Evolutionary conservation across 2,113 vertebrate species (phyloP).

Genomic region (Neolamprologus tretocephalus): DNA sequence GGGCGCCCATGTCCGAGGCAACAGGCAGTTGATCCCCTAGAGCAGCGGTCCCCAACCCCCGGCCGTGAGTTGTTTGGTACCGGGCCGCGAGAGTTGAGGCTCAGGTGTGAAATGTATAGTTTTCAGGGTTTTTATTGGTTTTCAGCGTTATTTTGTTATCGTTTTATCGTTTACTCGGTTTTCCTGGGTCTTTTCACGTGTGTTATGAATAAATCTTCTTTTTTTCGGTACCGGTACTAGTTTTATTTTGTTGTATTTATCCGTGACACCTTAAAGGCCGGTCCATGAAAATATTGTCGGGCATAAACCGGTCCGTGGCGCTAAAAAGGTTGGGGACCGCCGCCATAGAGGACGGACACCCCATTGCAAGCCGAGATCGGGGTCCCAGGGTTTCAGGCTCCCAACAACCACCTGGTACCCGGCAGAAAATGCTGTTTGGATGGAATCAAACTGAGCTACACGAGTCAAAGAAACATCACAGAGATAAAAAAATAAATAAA

Average conservation of each 20-base stretch:
- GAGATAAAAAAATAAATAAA: neutral
- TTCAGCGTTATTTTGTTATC: too few relatives aligned
- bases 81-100: too few relatives aligned
- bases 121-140: too few relatives aligned
- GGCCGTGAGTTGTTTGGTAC: too few relatives aligned
- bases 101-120: rapidly evolving
- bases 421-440: neutral
- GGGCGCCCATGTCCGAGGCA: neutral
- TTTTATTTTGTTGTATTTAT: too few relatives aligned
- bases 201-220: too few relatives aligned
- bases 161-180: rapidly evolving
- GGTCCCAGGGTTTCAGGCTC: neutral
- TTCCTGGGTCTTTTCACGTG: too few relatives aligned
- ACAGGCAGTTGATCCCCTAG: neutral
- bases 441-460: neutral
- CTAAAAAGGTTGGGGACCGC: rapidly evolving
- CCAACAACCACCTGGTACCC: neutral
- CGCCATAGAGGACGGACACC: rapidly evolving
- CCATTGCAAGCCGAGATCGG: neutral
- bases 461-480: neutral
- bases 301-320: rapidly evolving
- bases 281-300: rapidly evolving
- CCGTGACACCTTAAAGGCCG: too few relatives aligned
- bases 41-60: neutral
- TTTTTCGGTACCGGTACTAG: rapidly evolving